Conservation (phyloP, 2,888 invertebrate species). For the Calameuta pallipes region DNA sequence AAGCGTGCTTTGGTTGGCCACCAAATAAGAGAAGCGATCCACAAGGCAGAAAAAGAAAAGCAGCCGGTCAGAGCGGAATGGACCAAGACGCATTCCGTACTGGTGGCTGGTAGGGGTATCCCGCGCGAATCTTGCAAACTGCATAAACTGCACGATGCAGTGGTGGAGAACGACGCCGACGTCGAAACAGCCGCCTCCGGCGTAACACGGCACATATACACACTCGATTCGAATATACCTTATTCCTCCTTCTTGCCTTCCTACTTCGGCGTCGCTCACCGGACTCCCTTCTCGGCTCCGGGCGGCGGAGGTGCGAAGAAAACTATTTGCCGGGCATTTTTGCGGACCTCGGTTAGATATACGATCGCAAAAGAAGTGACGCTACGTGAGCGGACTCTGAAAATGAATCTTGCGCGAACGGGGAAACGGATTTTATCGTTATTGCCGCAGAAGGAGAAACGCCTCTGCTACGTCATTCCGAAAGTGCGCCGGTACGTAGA, state of each 20-base stretch:
- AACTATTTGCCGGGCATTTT: constrained; percentile 56
- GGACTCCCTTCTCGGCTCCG: constrained; percentile 1
- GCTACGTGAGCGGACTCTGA: constrained; percentile 55
- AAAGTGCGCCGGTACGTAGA: background rate
- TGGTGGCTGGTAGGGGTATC: constrained; percentile 30
- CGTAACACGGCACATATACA: background rate
- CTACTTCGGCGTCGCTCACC: constrained; percentile 10
- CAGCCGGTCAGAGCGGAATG: constrained; percentile 28
- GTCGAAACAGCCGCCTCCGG: background rate
- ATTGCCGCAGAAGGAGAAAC: constrained; percentile 28
- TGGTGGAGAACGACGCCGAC: constrained; percentile 4
- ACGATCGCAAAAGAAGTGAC: constrained; percentile 54
- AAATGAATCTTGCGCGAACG: constrained; percentile 36
- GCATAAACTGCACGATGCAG: constrained; percentile 12
- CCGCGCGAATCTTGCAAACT: constrained; percentile 34
- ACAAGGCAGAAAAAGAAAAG: constrained; percentile 24
- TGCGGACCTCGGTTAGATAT: constrained; percentile 46
- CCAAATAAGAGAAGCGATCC: constrained; percentile 59
- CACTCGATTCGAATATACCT: background rate
- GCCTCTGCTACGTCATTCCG: background rate
- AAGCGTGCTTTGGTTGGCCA: constrained; percentile 35
- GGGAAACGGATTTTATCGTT: constrained; percentile 50
- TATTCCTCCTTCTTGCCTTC: background rate
- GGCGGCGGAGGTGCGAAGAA: constrained; percentile 52
- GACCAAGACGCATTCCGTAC: constrained; percentile 41